Evolutionary conservation across 2,888 invertebrate species (phyloP), one percentile per base, ranked within the genome.

Genomic region (Agrilus biguttatus): DNA sequence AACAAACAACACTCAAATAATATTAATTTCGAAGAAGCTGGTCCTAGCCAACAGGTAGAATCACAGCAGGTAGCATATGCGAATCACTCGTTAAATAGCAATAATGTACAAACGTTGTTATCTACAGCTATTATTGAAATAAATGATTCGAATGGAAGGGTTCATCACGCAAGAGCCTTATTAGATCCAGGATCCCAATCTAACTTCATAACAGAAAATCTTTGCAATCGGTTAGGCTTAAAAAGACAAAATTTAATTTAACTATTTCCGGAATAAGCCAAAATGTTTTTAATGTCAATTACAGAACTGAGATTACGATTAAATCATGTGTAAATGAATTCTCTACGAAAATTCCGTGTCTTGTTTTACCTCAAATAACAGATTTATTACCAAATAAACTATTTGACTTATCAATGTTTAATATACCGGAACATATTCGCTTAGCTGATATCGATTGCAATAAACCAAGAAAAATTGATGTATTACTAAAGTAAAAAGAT

Each of bases 181-280:
- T 38, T 42, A 42, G 37, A 42, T 33, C 37, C 37, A 3, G 42
- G 42, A 33, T 37, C 37, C 3, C 42, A 42, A 42, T 21, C 42
- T 1, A 37, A 42, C 19, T 42, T 37, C 32, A 32, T 42, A 12
- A 37, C 42, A 7, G 14, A 19, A 8, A 34, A 33, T 4, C 17
- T 42, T 32, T 32, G 14, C 37, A n/a, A 42, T 8, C 33, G 37
- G n/a, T 33, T 42, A 37, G 14, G 10, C 4, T n/a, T 42, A 37
- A n/a, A 10, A n/a, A 12, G 2, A 12, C 32, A 13, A 38, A 42
- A 37, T 21, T 38, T 19, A 28, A 42, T 38, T 23, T 42, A 23
- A 23, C 6, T 8, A 28, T 42, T 4, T 13, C 17, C 7, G 42
- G 42, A 13, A 37, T 42, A 1, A 42, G 17, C 37, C 7, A 28